Evolutionary conservation across 2,797 vertebrate species (phyloP).

Genomic region (Taenioides sp.): DNA sequence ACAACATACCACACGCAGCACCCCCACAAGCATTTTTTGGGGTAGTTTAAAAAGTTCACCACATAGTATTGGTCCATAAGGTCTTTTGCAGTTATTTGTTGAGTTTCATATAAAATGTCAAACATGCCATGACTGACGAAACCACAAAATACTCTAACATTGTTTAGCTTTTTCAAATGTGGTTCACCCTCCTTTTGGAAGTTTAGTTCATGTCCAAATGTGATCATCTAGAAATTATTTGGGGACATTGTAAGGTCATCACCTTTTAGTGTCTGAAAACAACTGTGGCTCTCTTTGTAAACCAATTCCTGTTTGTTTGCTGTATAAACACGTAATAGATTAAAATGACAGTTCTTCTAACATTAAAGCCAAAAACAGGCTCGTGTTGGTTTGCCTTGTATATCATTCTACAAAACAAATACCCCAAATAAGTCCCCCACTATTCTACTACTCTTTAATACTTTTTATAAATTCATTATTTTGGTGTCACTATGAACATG

Average conservation of each 20-base stretch:
- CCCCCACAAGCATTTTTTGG: conserved; percentile 36
- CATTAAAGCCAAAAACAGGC: background rate
- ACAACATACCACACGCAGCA: conserved; percentile 45
- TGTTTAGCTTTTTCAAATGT: conserved; percentile 15
- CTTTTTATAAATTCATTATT: background rate
- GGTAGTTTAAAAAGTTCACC: conserved; percentile 32
- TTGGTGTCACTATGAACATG: background rate
- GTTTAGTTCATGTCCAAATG: conserved; percentile 4
- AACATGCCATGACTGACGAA: conserved; percentile 9
- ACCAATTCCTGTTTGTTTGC: conserved; percentile 18
- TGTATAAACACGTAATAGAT: background rate
- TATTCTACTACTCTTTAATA: background rate
- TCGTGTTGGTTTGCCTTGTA: background rate
- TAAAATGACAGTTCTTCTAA: background rate
- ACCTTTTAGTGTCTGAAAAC: conserved; percentile 30
- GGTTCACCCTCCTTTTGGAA: too few species aligned
- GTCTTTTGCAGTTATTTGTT: background rate
- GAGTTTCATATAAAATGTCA: conserved; percentile 8
- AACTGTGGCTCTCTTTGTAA: conserved; percentile 9
- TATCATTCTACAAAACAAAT: too few species aligned
- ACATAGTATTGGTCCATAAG: conserved; percentile 13
- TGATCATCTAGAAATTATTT: background rate
- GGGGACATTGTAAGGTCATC: background rate
- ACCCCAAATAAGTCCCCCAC: too few species aligned
- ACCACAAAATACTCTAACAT: conserved; percentile 7